Conservation (phyloP, 2,113 vertebrate species). For the Gallinago media region DNA sequence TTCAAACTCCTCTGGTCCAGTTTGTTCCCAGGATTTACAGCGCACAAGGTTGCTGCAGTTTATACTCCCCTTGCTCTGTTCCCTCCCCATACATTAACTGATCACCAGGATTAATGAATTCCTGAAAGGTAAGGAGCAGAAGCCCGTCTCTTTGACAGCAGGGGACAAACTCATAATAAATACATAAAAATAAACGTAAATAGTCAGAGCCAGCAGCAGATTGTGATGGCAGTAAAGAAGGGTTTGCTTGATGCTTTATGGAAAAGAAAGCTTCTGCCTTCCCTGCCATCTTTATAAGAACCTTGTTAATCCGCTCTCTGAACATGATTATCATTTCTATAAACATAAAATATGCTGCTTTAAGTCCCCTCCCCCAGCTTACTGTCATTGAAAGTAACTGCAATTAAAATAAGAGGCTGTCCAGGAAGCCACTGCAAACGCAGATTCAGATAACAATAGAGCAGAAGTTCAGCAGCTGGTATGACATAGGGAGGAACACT, state of each 20-base stretch:
- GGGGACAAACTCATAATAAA: conserved; percentile 38
- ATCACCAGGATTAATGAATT: conserved; percentile 51
- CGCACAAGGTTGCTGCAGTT: background rate
- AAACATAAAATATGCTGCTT: conserved; percentile 50
- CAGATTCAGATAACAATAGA: background rate
- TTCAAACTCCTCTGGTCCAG: background rate
- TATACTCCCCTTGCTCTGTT: background rate
- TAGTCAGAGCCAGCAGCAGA: conserved; percentile 70
- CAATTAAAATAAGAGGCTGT: conserved; percentile 40
- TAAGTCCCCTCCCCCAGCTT: conserved; percentile 2
- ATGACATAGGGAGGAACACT: background rate
- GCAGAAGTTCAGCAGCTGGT: conserved; percentile 25
- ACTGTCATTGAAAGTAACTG: conserved; percentile 35
- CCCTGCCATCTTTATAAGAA: conserved; percentile 46
- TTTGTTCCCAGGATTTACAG: conserved; percentile 23
- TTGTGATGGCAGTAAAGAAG: conserved; percentile 66
- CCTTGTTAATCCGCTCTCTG: conserved; percentile 61
- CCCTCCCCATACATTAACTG: conserved; percentile 29
- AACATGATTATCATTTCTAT: conserved; percentile 41
- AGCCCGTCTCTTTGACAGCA: conserved; percentile 59
- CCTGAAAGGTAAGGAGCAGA: conserved; percentile 61
- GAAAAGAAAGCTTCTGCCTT: conserved; percentile 69
- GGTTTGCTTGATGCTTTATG: conserved; percentile 52
- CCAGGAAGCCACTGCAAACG: background rate
- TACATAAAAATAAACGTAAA: conserved; percentile 65